These are phyloP conservation scores for Amphiprion percula DNA, from an alignment of 2,113 vertebrate species.

Conservation along the genomic window DNA sequence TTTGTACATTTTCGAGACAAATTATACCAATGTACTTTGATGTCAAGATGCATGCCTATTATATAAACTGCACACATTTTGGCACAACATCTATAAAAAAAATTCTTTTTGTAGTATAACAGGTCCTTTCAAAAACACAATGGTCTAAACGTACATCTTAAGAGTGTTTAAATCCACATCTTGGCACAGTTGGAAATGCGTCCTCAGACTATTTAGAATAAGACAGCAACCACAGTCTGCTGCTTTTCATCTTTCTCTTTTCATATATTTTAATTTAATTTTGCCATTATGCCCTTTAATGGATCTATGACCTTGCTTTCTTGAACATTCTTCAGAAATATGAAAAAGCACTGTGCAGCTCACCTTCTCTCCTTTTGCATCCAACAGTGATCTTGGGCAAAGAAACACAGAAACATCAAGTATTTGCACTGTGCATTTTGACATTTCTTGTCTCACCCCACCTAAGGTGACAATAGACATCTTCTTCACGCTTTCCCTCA, in stretches of 20 bases:
- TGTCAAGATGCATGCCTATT: too few relatives aligned
- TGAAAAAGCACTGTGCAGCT: not conserved
- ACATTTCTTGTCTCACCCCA: slow-evolving; percentile 3
- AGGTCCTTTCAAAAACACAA: too few relatives aligned
- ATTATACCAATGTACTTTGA: too few relatives aligned
- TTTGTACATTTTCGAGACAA: too few relatives aligned
- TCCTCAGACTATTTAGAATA: too few relatives aligned
- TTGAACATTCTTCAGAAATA: not conserved
- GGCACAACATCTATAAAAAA: too few relatives aligned
- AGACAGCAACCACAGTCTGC: not conserved
- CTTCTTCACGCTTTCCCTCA: slow-evolving; percentile 21
- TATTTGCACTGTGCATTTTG: slow-evolving; percentile 10
- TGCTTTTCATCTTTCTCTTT: not conserved
- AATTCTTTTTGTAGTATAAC: too few relatives aligned
- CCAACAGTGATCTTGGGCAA: slow-evolving; percentile 8
- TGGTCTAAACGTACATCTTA: too few relatives aligned
- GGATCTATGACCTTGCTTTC: not conserved
- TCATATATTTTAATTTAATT: too few relatives aligned
- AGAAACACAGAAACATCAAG: not conserved
- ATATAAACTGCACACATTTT: too few relatives aligned
- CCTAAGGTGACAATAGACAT: slow-evolving; percentile 34
- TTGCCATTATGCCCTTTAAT: not conserved
- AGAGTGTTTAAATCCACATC: too few relatives aligned
- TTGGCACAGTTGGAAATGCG: too few relatives aligned
- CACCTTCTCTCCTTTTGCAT: not conserved